Base-by-base conservation (phyloP, 2,113 vertebrate genomes). In the Mus pahari region DNA sequence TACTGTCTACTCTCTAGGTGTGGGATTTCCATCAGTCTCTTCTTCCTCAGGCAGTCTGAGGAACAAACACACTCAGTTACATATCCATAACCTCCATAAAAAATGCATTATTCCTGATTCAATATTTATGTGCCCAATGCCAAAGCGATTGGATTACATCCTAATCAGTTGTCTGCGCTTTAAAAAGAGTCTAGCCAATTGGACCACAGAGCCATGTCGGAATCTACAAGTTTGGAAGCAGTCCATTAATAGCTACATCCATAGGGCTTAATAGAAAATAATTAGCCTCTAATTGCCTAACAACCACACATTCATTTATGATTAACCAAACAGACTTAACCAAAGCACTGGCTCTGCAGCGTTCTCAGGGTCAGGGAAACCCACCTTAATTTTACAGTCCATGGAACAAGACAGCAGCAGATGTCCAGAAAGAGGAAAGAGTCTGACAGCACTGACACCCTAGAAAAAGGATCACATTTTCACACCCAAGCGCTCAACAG, bases 341-440 rank as follows among this genome's bases (percentile, higher is more conserved):
- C 42, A 75, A 90, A 92, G n/a, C 17, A 74, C 73, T 91, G 82
- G 86, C 19, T 92, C 55, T 68, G 70, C 14, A 71, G 64, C 16
- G 50, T 17, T 89, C 31, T 53, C 75, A 73, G 45, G 87, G 48
- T 79, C 20, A n/a, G 70, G 83, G 96, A 77, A 96, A 92, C 98
- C 98, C 97, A 99, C 99, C 99, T 99, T 99, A 97, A 99, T 99
- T 98, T 99, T 99, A 98, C 99, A 99, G 98, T 99, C 99, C 99
- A 99, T 99, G 94, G 99, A 99, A 97, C 97, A 99, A 94, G 99
- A 99, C 70, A 99, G 98, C 94, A 99, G 97, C 66, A 99, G 98
- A 97, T 99, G 99, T 77, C 99, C 99, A 82, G 99, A 99, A 1
- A 96, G 97, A n/a, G 99, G 99, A 97, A 99, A 99, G 87, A 99